Evolutionary conservation across 37 sponge, comb jelly and placozoan genomes (phyloP), one percentile per base, ranked within the genome.

Genomic region (Beroe forskalii): DNA sequence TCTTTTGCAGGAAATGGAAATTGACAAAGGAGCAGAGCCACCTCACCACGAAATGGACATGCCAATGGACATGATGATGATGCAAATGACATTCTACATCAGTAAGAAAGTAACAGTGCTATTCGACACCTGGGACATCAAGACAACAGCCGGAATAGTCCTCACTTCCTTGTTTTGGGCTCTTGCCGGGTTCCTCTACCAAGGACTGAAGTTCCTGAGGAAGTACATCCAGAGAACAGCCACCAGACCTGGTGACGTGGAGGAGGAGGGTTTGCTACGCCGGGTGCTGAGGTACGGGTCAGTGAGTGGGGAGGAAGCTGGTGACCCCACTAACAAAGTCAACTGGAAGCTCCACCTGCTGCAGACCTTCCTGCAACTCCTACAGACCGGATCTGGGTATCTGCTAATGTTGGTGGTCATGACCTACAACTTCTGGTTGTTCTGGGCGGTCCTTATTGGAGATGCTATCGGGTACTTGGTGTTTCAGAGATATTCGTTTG

Each of bases 51-150:
- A 55, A 55, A 55, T 17, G 60, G 60, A 17, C 9, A 17, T 63
- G 66, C 28, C 19, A 0, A 80, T 80, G 86, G 86, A 80, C 86
- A 80, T 80, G 86, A 80, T 80, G 86, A 80, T 80, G 86, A 80
- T 80, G 86, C 86, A 80, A 24, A 80, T 80, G 86, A 80, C 86
- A 80, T 80, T 80, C 55, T 80, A 80, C 86, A 25, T 80, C 17
- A 80, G 86, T 25, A 41, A 4, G 14, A 80, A 80, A 27, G 86
- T 80, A 2, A 80, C 86, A 1, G 44, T 41, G 14, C 48, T 80
- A 1, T 80, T 80, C 30, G 86, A 80, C 1, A 44, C 42, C 55
- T 80, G 86, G 86, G 86, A 80, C 31, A 44, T 80, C 86, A 80
- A 80, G 55, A 80, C 86, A 0, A 9, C 40, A 4, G 27, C 86